A percentile compares a stretch with the other conserved stretches of the same genome.
phyloP scores from a whole-genome alignment of 2,113 vertebrate species.

The Polypterus senegalus region DNA sequence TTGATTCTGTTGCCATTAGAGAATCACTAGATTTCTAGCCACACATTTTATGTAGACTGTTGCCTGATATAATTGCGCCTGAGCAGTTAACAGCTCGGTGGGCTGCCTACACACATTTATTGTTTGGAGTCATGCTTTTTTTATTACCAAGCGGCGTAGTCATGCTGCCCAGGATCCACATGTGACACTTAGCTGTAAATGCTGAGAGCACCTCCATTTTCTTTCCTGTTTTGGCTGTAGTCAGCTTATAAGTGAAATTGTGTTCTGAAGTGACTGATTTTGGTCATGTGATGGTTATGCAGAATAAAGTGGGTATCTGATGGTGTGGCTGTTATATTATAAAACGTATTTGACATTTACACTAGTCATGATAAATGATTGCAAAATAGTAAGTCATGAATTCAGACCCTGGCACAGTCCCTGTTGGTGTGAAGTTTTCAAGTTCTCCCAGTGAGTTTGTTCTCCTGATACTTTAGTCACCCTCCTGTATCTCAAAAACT shows the following conservation, averaged over 20 bases:
- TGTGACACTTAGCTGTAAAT: neutral
- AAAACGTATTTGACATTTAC: neutral
- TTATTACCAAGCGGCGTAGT: constrained; percentile 1
- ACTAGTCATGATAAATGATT: neutral
- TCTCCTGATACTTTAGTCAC: too few relatives aligned
- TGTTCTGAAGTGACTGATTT: neutral
- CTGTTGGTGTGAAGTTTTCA: too few relatives aligned
- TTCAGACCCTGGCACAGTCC: too few relatives aligned
- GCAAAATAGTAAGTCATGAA: too few relatives aligned
- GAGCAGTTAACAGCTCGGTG: neutral
- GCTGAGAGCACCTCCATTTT: neutral
- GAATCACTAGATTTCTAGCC: too few relatives aligned
- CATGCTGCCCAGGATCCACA: constrained; percentile 2
- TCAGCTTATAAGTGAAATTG: neutral
- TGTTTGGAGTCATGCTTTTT: constrained; percentile 2
- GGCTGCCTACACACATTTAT: neutral
- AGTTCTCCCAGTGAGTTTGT: too few relatives aligned
- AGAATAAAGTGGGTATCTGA: neutral
- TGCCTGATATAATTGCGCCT: too few relatives aligned
- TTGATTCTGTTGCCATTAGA: too few relatives aligned
- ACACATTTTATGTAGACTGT: too few relatives aligned
- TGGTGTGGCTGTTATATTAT: neutral
- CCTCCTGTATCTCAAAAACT: too few relatives aligned
- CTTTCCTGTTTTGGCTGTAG: neutral
- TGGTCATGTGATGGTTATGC: neutral